Evolutionary conservation across 2,888 invertebrate genomes (phyloP).

Genomic region (Smittia aterrima): DNA sequence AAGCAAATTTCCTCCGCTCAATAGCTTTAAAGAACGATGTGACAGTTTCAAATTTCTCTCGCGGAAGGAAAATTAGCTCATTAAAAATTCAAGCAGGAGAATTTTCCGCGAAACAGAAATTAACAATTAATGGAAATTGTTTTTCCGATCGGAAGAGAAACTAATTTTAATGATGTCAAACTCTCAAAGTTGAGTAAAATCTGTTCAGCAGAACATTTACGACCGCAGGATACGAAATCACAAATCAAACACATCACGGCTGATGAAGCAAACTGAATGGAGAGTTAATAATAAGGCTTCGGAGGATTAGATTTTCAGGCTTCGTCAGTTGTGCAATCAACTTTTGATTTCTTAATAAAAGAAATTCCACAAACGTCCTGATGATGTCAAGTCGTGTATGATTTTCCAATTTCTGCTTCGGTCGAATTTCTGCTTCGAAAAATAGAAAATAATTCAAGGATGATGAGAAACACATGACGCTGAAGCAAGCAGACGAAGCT

Average conservation of each 20-base stretch:
- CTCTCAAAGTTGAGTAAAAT: background rate
- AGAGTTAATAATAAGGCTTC: constrained; percentile 29
- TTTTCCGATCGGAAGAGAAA: constrained; percentile 7
- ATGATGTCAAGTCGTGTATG: constrained; percentile 18
- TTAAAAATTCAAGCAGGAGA: constrained; percentile 30
- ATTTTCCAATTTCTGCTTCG: constrained; percentile 17
- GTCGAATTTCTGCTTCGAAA: background rate
- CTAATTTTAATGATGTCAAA: background rate
- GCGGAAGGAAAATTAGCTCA: constrained; percentile 17
- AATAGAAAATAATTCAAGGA: constrained; percentile 13
- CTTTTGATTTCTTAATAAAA: constrained; percentile 25
- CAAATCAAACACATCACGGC: constrained; percentile 8
- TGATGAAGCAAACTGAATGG: constrained; percentile 11
- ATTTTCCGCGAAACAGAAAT: constrained; percentile 15
- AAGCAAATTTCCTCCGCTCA: constrained; percentile 14
- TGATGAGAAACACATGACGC: constrained; percentile 5
- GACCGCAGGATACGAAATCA: background rate
- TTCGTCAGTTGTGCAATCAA: constrained; percentile 22
- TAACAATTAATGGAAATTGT: constrained; percentile 26
- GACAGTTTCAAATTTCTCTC: constrained; percentile 15
- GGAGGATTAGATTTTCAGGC: background rate
- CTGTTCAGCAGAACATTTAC: background rate
- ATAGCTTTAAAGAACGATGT: background rate
- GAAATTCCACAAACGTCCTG: constrained; percentile 8
- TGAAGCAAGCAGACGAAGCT: background rate